Conservation (phyloP, 2,113 vertebrate species). For the Anthoscopus minutus region DNA sequence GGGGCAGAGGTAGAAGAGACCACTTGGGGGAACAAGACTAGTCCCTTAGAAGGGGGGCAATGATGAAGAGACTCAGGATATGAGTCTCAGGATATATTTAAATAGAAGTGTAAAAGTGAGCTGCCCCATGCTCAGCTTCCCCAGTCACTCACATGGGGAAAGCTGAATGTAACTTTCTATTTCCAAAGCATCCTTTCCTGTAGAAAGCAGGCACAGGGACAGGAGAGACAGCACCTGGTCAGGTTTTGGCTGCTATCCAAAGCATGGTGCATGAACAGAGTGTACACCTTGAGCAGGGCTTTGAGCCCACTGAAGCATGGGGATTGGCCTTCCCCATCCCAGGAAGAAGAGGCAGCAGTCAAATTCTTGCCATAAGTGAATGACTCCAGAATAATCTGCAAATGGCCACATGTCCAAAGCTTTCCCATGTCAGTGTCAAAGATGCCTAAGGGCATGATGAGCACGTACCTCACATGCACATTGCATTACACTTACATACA, state of each 20-base stretch:
- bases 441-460: accelerated
- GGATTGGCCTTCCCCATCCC: neutral
- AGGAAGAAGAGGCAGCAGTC: neutral
- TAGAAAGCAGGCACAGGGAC: neutral
- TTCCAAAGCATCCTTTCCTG: neutral
- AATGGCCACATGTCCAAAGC: neutral
- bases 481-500: neutral
- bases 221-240: neutral
- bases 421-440: neutral
- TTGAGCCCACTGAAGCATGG: neutral
- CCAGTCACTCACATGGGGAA: neutral
- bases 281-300: neutral
- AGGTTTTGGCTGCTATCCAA: neutral
- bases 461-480: neutral
- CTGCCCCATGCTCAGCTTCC: neutral
- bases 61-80: neutral
- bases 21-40: neutral
- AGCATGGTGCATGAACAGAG: neutral
- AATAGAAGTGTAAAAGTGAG: neutral
- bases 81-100: too few species aligned
- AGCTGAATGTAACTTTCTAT: neutral
- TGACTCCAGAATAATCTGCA: neutral
- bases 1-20: neutral
- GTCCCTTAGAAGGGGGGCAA: neutral
- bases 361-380: neutral